Evolutionary conservation across 1,140 invertebrate genomes (phyloP), one percentile per base, ranked within the genome.

Genomic region (Apis mellifera): DNA sequence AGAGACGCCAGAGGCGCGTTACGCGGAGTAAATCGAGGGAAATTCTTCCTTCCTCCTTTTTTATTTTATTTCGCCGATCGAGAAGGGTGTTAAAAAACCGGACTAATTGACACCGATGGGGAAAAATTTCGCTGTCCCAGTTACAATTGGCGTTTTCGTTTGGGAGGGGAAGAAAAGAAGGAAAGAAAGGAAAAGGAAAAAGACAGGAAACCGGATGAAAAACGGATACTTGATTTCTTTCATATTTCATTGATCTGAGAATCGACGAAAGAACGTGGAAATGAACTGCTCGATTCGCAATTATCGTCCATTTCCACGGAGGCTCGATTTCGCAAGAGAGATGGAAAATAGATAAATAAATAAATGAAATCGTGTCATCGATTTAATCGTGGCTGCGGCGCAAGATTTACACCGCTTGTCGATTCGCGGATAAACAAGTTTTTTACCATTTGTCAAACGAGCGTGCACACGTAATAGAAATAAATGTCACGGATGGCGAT

Each of bases 61-160:
- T 84, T 78, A 57, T 79, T 71, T 50, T 54, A 59, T 70, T 82
- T 76, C 48, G 26, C 23, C 65, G 42, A 52, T 26, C 78, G 65
- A 32, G 65, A 48, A 42, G 65, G 57, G 57, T 48, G 66, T 81
- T 81, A 75, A 42, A 75, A 81, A 81, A 75, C 78, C 50, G 15
- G 26, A 66, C 72, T 81, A 81, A 81, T 81, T 81, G 78, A 75
- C 78, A 81, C 78, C 70, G 71, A 81, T 75, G 75, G 78, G 60
- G 78, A 81, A 75, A 81, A 75, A 81, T 66, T 79, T 50, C 48
- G 57, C 54, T 72, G 55, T 59, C 69, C 77, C 77, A 79, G 77
- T 52, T 69, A 69, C 66, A 50, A 23, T 69, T 79, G 77, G 48
- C 48, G 55, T 59, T 55, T n/a, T 72, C 54, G 54, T 60, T 60